These are phyloP conservation scores for Macropis europaea DNA, from an alignment of 2,888 invertebrate genomes.

Conservation along the genomic window DNA sequence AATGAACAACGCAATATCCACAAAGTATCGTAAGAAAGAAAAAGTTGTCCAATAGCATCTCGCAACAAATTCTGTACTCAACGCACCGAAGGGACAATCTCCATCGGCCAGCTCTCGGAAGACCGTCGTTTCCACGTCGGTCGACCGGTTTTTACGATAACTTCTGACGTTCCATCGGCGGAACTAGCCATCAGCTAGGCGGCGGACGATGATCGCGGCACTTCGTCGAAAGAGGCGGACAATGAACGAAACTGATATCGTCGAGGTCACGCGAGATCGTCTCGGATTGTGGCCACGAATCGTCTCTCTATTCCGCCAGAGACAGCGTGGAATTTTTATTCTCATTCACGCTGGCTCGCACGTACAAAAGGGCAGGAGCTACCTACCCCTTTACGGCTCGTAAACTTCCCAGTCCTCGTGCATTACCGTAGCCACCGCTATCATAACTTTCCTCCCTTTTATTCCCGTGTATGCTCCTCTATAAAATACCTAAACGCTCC, in stretches of 20 bases:
- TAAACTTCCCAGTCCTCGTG: conserved; percentile 64
- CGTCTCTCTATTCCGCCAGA: not conserved
- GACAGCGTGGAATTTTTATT: conserved; percentile 48
- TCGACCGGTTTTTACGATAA: conserved; percentile 3
- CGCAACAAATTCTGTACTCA: not conserved
- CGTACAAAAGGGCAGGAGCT: conserved; percentile 16
- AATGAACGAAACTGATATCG: conserved; percentile 25
- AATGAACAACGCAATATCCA: not conserved
- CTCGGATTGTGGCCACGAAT: conserved; percentile 24
- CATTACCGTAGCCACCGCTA: conserved; percentile 62
- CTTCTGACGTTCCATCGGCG: conserved; percentile 2
- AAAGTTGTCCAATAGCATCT: not conserved
- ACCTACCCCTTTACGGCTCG: conserved; percentile 59
- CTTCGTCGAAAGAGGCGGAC: not conserved
- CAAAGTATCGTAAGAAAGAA: not conserved
- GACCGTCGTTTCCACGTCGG: not conserved
- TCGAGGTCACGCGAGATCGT: conserved; percentile 20
- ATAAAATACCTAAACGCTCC: conserved; percentile 65
- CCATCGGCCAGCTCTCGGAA: not conserved
- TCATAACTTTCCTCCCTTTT: conserved; percentile 71
- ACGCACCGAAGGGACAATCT: not conserved
- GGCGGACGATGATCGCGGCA: not conserved
- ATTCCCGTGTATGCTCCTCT: conserved; percentile 64
- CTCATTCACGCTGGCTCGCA: not conserved
- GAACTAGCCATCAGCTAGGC: conserved; percentile 2